Conservation (phyloP, 2,888 invertebrate species). For the Panopea generosa region DNA sequence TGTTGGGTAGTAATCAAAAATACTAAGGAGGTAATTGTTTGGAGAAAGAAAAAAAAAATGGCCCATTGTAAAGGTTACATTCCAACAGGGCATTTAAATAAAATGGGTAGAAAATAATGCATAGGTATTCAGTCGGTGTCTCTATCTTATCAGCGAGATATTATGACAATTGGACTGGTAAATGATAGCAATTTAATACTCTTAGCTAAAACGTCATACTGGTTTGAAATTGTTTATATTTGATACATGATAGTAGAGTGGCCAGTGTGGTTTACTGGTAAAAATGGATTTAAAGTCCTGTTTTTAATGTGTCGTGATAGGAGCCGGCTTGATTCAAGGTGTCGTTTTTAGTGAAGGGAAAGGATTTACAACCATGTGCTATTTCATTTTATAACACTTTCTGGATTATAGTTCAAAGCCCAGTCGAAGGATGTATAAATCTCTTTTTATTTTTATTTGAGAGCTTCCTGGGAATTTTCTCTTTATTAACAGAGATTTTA, state of each 20-base stretch:
- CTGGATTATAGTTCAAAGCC: too few species aligned
- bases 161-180: slow-evolving; percentile 15
- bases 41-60: not conserved
- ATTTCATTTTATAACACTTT: too few species aligned
- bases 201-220: slow-evolving; percentile 17
- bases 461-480: too few species aligned
- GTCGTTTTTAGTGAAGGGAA: not conserved
- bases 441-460: too few species aligned
- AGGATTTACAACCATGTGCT: too few species aligned
- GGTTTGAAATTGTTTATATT: slow-evolving; percentile 15
- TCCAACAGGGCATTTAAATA: not conserved
- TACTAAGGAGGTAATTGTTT: too few species aligned
- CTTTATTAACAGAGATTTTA: too few species aligned
- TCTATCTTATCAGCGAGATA: slow-evolving; percentile 6
- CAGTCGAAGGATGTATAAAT: too few species aligned
- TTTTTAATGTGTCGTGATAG: slow-evolving; percentile 24
- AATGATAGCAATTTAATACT: slow-evolving; percentile 31
- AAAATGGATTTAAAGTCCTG: slow-evolving; percentile 36
- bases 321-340: slow-evolving; percentile 6
- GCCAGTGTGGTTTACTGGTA: slow-evolving; percentile 30
- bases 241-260: slow-evolving; percentile 9
- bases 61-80: slow-evolving; percentile 6
- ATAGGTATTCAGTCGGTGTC: slow-evolving; percentile 17
- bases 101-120: slow-evolving; percentile 21
- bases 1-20: too few species aligned